Evolutionary conservation across 2,888 invertebrate species (phyloP).

Genomic region (Microplitis deprimator): DNA sequence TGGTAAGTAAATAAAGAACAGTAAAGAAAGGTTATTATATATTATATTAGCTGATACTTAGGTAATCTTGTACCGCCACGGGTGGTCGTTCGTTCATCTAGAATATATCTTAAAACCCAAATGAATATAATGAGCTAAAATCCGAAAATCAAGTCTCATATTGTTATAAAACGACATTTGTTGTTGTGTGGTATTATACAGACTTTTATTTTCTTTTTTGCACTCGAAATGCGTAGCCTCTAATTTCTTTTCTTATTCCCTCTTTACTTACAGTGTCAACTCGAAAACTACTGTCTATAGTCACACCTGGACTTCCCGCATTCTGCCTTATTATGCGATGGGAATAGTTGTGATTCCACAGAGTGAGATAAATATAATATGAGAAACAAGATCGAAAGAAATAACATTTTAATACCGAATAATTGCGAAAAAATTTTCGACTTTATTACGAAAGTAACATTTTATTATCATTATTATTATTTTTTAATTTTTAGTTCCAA

Average conservation of each 20-base stretch:
- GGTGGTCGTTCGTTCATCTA: slow-evolving; percentile 14
- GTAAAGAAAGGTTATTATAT: background rate
- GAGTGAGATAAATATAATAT: background rate
- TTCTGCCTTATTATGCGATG: slow-evolving; percentile 27
- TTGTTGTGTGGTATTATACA: background rate
- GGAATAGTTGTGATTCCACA: slow-evolving; percentile 16
- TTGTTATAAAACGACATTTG: background rate
- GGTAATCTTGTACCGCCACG: slow-evolving; percentile 14
- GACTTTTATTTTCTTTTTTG: background rate
- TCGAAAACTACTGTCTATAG: background rate
- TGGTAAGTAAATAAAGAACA: background rate
- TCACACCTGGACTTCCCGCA: slow-evolving; percentile 32
- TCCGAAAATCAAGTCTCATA: background rate
- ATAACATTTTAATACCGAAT: background rate
- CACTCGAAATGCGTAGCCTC: background rate
- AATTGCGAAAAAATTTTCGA: background rate
- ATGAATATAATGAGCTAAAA: background rate
- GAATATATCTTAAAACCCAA: slow-evolving; percentile 10
- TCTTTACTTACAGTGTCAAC: background rate
- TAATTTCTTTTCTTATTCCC: background rate
- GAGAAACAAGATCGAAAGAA: background rate
- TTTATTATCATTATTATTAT: no score
- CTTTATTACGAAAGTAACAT: background rate
- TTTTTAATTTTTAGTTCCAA: no score
- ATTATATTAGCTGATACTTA: background rate